Evolutionary conservation across 2,888 invertebrate genomes (phyloP).

Genomic region (Pterobdella sp.): DNA sequence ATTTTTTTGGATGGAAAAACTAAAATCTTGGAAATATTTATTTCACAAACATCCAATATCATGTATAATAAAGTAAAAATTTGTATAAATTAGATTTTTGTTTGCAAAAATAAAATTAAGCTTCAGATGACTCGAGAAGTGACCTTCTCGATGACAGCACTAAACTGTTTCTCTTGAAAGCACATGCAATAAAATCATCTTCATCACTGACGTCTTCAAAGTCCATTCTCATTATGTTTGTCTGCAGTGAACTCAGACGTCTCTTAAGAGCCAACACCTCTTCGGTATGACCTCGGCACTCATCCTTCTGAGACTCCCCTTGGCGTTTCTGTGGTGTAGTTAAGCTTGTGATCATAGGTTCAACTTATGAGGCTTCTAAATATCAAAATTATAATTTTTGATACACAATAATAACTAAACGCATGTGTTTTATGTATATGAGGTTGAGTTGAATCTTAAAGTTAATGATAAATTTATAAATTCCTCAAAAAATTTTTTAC

Average conservation of each 20-base stretch:
- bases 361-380: not conserved
- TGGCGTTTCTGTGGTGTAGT: not conserved
- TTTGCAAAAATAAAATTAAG: no score
- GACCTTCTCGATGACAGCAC: conserved; percentile 27
- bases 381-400: not conserved
- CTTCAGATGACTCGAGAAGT: conserved; percentile 23
- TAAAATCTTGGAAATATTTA: no score
- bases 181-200: conserved; percentile 1
- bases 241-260: not conserved
- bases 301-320: not conserved
- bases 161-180: not conserved
- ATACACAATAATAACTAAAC: not conserved
- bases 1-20: no score
- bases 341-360: not conserved
- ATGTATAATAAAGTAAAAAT: no score
- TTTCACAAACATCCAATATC: no score
- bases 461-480: not conserved
- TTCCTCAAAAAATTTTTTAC: no score
- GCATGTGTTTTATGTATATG: not conserved
- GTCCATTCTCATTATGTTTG: not conserved
- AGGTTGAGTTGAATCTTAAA: not conserved
- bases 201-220: conserved; percentile 2
- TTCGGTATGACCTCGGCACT: conserved; percentile 14
- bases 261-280: conserved; percentile 11
- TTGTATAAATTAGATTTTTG: no score